Base-by-base conservation (phyloP, 1,140 invertebrate genomes). In the Doryteuthis pealeii region DNA sequence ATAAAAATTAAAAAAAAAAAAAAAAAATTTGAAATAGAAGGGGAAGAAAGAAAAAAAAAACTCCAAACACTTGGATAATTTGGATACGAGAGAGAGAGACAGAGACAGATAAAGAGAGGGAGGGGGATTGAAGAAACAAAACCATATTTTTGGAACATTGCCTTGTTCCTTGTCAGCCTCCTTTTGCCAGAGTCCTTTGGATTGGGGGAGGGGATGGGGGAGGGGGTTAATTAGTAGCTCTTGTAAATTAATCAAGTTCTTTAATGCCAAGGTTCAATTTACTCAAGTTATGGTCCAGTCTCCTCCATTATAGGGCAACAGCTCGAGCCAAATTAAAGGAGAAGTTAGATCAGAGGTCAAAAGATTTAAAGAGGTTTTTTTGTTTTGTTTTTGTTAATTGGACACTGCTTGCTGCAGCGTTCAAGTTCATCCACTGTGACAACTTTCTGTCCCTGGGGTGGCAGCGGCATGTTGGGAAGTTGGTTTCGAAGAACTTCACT, bases 401-500 rank as follows among this genome's bases (percentile, higher is more conserved):
- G 58, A 62, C 3, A 68, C 66, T 26, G 66, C 66, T 22, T 76
- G 77, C 69, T 84, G 40, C 78, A 77, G 26, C 85, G 72, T 75
- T 89, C 88, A 28, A 89, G 77, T 73, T 89, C 87, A 77, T 89
- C 88, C 54, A 89, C 80, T 6, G 87, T 87, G 73, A 88, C 79
- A 12, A 88, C 88, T 72, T 84, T 84, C 65, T 84, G 83, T 66
- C 83, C 82, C 54, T 83, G 80, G 12, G 88, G 82, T 18, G 88
- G 86, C 14, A 90, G 85, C 0, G 90, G 90, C 85, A 95, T 92
- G 74, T 92, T 92, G 1, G 94, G 93, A 49, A 95, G 89, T 88
- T 95, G 94, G 83, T 92, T 92, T 71, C 94, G 93, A 43, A 95
- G 89, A 31, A 96, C 89, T 84, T 96, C 94, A 2, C 93, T 93